phyloP scores from a whole-genome alignment of 2,113 vertebrate species.

The Indri indri region DNA sequence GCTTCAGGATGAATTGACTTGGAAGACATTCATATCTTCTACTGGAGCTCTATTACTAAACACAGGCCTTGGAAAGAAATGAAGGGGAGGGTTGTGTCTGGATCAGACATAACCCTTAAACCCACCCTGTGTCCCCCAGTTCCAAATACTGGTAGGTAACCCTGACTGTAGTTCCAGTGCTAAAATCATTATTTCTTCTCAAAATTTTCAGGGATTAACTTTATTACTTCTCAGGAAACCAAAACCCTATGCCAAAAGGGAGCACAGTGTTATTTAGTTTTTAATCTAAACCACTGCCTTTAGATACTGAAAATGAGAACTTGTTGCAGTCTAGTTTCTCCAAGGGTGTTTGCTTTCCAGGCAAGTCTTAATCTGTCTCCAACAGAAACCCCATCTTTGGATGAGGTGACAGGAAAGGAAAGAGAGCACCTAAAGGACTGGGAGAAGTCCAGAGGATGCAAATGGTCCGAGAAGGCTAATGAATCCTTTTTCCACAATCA shows the following conservation, averaged over 20 bases:
- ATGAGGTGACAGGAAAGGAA: not conserved
- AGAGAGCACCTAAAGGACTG: not conserved
- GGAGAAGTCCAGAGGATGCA: not conserved
- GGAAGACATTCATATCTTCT: not conserved
- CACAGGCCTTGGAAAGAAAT: not conserved
- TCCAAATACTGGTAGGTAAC: conserved; percentile 28
- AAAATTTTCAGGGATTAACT: conserved; percentile 14
- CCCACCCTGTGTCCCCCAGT: not conserved
- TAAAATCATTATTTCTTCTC: not conserved
- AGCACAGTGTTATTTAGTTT: conserved; percentile 59
- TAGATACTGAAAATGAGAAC: conserved; percentile 71
- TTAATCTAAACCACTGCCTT: conserved; percentile 68
- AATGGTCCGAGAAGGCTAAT: not conserved
- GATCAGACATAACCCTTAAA: not conserved
- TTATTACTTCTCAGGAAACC: conserved; percentile 39
- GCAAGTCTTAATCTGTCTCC: conserved; percentile 58
- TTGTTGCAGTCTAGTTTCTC: conserved; percentile 66
- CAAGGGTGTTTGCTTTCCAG: conserved; percentile 65
- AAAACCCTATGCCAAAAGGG: conserved; percentile 45
- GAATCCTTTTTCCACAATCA: not conserved
- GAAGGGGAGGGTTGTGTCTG: not conserved
- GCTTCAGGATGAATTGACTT: not conserved
- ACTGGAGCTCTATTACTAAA: not conserved
- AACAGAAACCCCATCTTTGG: conserved; percentile 61
- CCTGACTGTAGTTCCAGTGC: not conserved